phyloP scores from a whole-genome alignment of 2,888 invertebrate genomes.

The Oscheius sp. region DNA sequence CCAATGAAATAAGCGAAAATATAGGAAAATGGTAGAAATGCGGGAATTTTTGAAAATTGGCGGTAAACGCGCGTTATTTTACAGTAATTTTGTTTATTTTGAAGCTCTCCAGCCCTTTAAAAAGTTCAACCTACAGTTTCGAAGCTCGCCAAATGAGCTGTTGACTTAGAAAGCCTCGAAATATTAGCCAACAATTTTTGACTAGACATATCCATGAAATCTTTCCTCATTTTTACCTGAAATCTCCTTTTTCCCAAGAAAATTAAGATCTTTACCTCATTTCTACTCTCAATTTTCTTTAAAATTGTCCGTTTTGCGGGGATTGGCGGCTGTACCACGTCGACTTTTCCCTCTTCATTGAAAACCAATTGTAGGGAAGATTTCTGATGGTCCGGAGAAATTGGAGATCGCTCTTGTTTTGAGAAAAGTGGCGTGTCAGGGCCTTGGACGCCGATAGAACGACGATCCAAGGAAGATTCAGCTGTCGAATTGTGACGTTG shows the following conservation, averaged over 20 bases:
- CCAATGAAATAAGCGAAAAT: too few relatives aligned
- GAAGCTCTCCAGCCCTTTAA: too few relatives aligned
- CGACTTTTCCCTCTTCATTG: slow-evolving; percentile 18
- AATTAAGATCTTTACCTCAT: slow-evolving; percentile 8
- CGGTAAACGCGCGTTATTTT: too few relatives aligned
- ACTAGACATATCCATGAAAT: slow-evolving; percentile 14
- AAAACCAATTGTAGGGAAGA: slow-evolving; percentile 5
- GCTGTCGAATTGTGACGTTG: background rate
- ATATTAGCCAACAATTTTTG: slow-evolving; percentile 18
- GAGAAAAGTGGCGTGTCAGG: slow-evolving; percentile 34
- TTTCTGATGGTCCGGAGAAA: slow-evolving; percentile 1
- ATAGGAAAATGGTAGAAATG: too few relatives aligned
- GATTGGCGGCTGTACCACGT: slow-evolving; percentile 8
- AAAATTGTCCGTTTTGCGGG: slow-evolving; percentile 30
- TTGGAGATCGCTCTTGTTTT: background rate
- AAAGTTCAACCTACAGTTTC: background rate
- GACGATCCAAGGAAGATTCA: background rate
- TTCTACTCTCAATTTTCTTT: slow-evolving; percentile 8
- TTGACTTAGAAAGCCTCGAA: slow-evolving; percentile 24
- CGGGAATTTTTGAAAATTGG: too few relatives aligned
- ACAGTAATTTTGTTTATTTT: too few relatives aligned
- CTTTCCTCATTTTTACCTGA: slow-evolving; percentile 25
- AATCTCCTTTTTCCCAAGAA: slow-evolving; percentile 1
- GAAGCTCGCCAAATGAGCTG: background rate
- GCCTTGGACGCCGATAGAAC: slow-evolving; percentile 34